Evolutionary conservation across 2,113 vertebrate species (phyloP).

Genomic region (Falco punctatus): DNA sequence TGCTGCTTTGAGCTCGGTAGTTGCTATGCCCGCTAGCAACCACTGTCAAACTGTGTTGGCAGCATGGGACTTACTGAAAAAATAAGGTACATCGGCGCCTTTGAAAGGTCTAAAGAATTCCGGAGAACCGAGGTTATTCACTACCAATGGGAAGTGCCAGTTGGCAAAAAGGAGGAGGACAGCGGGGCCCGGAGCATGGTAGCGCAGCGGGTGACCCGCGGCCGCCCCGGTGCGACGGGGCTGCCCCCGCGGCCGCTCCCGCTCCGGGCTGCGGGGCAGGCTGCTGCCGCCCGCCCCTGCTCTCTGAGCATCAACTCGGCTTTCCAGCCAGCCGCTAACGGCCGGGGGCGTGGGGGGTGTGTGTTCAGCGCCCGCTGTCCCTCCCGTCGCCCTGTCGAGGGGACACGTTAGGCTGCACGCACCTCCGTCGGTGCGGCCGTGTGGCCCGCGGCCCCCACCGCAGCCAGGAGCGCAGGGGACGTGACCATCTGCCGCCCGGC

Average conservation of each 20-base stretch:
- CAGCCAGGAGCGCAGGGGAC: not conserved
- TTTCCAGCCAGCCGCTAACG: not conserved
- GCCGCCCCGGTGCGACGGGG: rapidly evolving
- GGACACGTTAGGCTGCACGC: rapidly evolving
- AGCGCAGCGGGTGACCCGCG: rapidly evolving
- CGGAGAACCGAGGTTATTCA: not conserved
- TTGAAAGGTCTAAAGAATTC: not conserved
- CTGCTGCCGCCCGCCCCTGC: not conserved
- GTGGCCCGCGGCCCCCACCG: rapidly evolving
- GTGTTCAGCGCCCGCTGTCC: too few species aligned
- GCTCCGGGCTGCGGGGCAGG: not conserved
- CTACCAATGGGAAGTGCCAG: rapidly evolving
- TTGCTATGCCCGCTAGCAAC: not conserved
- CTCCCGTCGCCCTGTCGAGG: rapidly evolving
- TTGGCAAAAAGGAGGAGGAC: not conserved
- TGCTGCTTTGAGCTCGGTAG: not conserved
- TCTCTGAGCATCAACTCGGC: not conserved
- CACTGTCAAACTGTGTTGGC: rapidly evolving
- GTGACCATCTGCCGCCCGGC: rapidly evolving
- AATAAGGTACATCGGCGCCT: not conserved
- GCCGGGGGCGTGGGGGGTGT: not conserved
- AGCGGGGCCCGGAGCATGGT: not conserved
- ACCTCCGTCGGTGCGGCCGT: not conserved
- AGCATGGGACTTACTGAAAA: rapidly evolving
- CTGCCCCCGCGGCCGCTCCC: not conserved